Conservation (phyloP, 1,140 invertebrate species). For the Tetragonula clypearis region DNA sequence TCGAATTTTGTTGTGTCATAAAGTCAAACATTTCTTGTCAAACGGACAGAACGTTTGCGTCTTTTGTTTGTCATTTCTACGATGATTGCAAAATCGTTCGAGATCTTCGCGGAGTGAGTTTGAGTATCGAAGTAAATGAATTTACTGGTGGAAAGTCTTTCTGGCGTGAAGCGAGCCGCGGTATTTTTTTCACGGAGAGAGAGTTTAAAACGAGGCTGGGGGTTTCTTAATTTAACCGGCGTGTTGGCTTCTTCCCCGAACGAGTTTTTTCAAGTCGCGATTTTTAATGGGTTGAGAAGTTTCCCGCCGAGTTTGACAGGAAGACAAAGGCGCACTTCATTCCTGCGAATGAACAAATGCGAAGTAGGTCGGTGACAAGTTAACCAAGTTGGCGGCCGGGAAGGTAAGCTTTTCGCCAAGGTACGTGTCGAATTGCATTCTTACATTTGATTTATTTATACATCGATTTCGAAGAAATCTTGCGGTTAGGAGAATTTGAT, state of each 20-base stretch:
- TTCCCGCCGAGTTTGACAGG: background rate
- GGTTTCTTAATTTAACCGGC: background rate
- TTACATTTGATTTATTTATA: background rate
- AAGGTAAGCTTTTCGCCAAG: background rate
- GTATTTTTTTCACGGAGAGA: background rate
- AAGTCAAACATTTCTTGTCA: background rate
- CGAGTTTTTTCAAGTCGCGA: background rate
- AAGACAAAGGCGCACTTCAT: conserved; percentile 1
- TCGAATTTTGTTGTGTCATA: background rate
- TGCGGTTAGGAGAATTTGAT: background rate
- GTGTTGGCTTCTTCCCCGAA: background rate
- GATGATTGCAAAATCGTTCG: background rate
- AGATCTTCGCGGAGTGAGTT: background rate
- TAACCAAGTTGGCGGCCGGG: background rate
- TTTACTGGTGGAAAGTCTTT: too few relatives aligned
- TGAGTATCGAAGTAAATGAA: background rate
- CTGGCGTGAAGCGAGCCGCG: background rate
- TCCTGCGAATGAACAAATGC: background rate
- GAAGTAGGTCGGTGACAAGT: conserved; percentile 1
- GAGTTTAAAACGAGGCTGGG: background rate
- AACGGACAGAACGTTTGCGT: background rate
- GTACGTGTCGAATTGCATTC: background rate
- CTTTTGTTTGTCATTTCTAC: background rate
- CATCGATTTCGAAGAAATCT: background rate
- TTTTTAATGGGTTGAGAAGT: background rate